Base-by-base conservation (phyloP, 2,888 invertebrate genomes). In the Idaea straminata region DNA sequence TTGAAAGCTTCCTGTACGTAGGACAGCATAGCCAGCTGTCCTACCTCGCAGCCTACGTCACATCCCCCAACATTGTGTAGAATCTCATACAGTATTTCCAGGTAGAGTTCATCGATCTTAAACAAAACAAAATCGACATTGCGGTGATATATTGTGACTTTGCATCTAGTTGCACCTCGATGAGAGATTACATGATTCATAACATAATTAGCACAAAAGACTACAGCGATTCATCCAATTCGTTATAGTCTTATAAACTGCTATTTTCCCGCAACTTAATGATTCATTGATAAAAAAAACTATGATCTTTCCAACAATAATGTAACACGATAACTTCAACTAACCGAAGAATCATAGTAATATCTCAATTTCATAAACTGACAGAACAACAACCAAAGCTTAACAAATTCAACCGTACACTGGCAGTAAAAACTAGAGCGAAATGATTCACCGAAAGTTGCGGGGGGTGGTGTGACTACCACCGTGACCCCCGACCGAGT, bases 91-190 rank as follows among this genome's bases (percentile, higher is more conserved):
- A 98, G 88, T 67, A 98, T 94, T 87, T 97, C 97, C 78, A 96
- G 93, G 85, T 98, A 98, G 25, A 98, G 94, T 89, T 97, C 97
- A 83, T 98, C 97, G 79, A 97, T 95, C 97, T 97, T 92, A 57
- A 89, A 89, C 71, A 62, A 66, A 62, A 38, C 47, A 47, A 47
- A 47, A 47, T 4, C 47, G 47, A 10, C 47, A 13, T 7, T 47
- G 10, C 47, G 10, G 47, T 47, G 7, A 13, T 47, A 7, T 10
- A 47, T 47, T 47, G 47, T 47, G 47, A 47, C 47, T 5, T 13
- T 13, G 47, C 10, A 6, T 47, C 47, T 47, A 47, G 10, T 47
- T 47, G 7, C 10, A 47, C 10, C 47, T 47, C 47, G 47, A 47
- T 47, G 10, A 47, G 47, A 3, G 47, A 47, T 4, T 47, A 47